phyloP scores from a whole-genome alignment of 2,797 vertebrate species.

The Micropoecilia bifurca region DNA sequence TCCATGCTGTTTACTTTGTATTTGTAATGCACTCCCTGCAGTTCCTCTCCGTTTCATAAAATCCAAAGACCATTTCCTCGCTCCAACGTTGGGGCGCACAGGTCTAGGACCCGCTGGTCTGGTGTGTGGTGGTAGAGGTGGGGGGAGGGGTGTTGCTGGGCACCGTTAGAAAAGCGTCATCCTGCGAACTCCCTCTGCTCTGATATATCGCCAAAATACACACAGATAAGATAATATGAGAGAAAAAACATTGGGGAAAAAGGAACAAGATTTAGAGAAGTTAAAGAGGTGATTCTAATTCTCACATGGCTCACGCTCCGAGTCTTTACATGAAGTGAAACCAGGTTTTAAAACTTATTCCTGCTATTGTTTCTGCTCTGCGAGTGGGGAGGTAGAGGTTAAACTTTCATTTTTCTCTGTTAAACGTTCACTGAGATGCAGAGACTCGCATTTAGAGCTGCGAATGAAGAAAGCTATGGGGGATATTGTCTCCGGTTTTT shows the following conservation, averaged over 20 bases:
- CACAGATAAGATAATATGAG: conserved; percentile 64
- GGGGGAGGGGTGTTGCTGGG: conserved; percentile 56
- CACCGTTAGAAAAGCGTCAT: conserved; percentile 75
- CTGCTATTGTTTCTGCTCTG: conserved; percentile 14
- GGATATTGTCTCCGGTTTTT: conserved; percentile 56
- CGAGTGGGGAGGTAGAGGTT: conserved; percentile 62
- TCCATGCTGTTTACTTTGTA: conserved; percentile 10
- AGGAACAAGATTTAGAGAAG: conserved; percentile 26
- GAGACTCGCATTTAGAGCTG: conserved; percentile 39
- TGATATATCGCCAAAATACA: conserved; percentile 76
- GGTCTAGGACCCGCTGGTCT: conserved; percentile 60
- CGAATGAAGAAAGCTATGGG: conserved; percentile 60
- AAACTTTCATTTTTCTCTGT: conserved; percentile 45
- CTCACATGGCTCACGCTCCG: conserved; percentile 26
- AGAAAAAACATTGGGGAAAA: conserved; percentile 35
- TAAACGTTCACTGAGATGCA: conserved; percentile 48
- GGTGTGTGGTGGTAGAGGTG: neutral
- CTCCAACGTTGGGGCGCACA: conserved; percentile 54
- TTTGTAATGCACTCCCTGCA: conserved; percentile 27
- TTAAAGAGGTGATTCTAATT: conserved; percentile 42
- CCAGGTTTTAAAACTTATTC: conserved; percentile 4
- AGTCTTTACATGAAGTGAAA: conserved; percentile 19
- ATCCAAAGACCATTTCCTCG: conserved; percentile 68
- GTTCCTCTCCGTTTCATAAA: conserved; percentile 67
- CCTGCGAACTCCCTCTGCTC: conserved; percentile 64